phyloP scores from a whole-genome alignment of 2,113 vertebrate genomes.

The Xiphophorus maculatus region DNA sequence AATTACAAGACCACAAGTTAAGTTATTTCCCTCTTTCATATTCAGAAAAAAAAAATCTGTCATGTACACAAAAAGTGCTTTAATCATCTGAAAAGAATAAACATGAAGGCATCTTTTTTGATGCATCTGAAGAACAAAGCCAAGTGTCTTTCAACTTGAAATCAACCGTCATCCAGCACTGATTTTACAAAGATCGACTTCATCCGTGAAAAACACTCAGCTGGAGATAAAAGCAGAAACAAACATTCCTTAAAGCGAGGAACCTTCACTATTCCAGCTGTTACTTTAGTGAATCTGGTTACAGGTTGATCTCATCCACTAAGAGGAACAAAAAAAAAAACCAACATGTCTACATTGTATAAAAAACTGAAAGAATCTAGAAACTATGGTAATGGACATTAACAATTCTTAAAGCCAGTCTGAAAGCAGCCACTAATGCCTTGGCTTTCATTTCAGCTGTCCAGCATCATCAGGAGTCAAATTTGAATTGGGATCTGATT shows the following conservation, averaged over 20 bases:
- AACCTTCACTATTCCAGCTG: neutral
- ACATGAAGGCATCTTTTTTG: neutral
- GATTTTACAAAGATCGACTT: neutral
- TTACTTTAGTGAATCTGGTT: neutral
- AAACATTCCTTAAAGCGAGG: neutral
- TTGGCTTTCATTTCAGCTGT: too few species aligned
- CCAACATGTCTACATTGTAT: too few species aligned
- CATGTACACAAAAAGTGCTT: neutral
- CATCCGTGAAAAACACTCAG: neutral
- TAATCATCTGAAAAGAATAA: constrained; percentile 13
- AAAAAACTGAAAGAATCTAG: neutral
- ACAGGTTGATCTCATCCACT: neutral
- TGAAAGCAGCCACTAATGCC: neutral
- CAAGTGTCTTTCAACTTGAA: neutral
- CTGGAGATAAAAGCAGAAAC: too few species aligned
- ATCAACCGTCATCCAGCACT: neutral
- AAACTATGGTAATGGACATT: neutral
- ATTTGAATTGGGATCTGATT: neutral
- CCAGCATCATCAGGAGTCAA: neutral
- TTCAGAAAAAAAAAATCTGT: neutral
- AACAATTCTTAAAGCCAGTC: neutral
- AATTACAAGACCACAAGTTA: constrained; percentile 35
- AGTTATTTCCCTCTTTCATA: constrained; percentile 13
- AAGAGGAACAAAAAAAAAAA: too few species aligned
- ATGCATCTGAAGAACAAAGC: neutral